Percentiles rank a stretch among this genome's conserved stretches.
Evolutionary conservation across 2,797 vertebrate species (phyloP).

Genomic region (Sebastes hubbsi): DNA sequence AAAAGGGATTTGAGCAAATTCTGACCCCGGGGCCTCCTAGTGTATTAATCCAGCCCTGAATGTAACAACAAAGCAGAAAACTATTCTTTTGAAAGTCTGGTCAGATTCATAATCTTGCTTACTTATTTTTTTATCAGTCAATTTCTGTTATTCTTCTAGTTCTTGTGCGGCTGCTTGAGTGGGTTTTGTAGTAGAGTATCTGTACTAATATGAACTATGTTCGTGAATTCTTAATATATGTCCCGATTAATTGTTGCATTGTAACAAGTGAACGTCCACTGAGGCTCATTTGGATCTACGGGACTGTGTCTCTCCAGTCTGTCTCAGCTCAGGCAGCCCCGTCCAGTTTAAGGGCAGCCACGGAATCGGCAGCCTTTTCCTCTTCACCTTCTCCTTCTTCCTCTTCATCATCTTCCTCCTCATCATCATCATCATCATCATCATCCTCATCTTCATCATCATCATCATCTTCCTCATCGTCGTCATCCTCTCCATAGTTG

Average conservation of each 20-base stretch:
- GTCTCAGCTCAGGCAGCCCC: conserved; percentile 22
- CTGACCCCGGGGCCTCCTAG: neutral
- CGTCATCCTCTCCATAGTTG: conserved; percentile 62
- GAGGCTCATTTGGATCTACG: neutral
- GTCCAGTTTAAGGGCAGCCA: conserved; percentile 85
- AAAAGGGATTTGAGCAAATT: neutral
- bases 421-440: conserved; percentile 80
- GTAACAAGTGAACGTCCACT: neutral
- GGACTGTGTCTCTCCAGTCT: neutral
- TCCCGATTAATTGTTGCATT: neutral
- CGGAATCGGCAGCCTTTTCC: conserved; percentile 74
- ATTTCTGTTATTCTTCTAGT: neutral
- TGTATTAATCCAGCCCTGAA: neutral
- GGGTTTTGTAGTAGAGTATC: neutral
- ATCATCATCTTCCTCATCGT: conserved; percentile 76
- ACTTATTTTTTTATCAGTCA: neutral
- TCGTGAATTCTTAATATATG: neutral
- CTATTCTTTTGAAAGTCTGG: neutral
- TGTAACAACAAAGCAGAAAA: neutral
- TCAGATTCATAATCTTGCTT: neutral
- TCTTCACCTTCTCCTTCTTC: conserved; percentile 69
- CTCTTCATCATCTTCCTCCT: conserved; percentile 77
- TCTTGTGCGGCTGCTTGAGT: neutral
- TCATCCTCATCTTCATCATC: conserved; percentile 82
- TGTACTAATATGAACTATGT: neutral